phyloP scores from a whole-genome alignment of 2,113 vertebrate genomes.

The Phocoena sinus region DNA sequence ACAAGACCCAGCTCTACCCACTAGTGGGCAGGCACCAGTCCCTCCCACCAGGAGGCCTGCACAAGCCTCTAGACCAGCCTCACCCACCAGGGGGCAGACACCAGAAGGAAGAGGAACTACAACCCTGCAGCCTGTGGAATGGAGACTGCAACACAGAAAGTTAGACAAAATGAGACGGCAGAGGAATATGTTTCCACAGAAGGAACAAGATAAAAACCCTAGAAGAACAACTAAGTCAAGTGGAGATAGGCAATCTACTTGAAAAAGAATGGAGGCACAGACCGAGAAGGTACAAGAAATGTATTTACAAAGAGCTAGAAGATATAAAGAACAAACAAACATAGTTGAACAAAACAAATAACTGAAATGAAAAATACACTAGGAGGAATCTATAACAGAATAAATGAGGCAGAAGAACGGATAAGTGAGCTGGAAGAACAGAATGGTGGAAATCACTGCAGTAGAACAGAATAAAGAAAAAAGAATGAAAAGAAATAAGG shows the following conservation, averaged over 20 bases:
- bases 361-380: not conserved
- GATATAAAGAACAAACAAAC: not conserved
- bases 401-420: not conserved
- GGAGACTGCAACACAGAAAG: too few relatives aligned
- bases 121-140: too few relatives aligned
- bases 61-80: too few relatives aligned
- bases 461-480: not conserved
- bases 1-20: too few relatives aligned
- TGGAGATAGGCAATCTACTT: not conserved
- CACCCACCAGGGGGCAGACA: too few relatives aligned
- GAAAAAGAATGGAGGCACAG: not conserved
- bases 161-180: too few relatives aligned
- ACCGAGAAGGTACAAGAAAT: not conserved
- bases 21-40: too few relatives aligned
- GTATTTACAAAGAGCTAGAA: not conserved
- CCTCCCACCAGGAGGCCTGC: too few relatives aligned
- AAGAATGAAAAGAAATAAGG: not conserved
- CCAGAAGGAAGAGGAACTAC: too few relatives aligned
- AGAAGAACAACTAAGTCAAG: not conserved
- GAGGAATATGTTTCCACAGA: too few relatives aligned
- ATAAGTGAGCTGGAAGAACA: not conserved
- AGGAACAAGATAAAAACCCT: too few relatives aligned
- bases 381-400: not conserved
- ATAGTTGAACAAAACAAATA: not conserved
- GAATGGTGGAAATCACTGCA: not conserved